A percentile compares a stretch with the other conserved stretches of the same genome.
These are phyloP conservation scores for Microdon myrmicae DNA, from an alignment of 2,888 invertebrate species.

Conservation along the genomic window DNA sequence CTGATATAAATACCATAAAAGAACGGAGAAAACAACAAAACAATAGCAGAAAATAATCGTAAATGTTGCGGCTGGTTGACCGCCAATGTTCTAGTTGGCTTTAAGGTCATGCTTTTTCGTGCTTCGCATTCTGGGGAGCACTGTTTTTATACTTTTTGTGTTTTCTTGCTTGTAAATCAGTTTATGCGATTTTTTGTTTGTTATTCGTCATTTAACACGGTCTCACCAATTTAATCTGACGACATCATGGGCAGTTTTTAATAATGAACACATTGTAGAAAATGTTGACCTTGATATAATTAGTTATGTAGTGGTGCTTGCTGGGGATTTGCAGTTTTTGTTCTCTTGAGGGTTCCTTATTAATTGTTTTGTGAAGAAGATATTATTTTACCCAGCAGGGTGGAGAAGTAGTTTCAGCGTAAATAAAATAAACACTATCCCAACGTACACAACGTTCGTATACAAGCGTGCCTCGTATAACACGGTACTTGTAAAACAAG, in stretches of 20 bases:
- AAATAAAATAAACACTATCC: no score
- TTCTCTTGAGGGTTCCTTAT: no score
- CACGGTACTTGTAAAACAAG: no score
- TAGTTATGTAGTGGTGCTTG: slow-evolving; percentile 10
- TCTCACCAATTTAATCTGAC: no score
- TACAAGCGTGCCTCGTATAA: no score
- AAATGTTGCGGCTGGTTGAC: slow-evolving; percentile 49
- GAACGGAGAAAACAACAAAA: slow-evolving; percentile 7
- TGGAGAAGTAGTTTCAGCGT: no score
- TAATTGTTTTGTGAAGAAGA: no score
- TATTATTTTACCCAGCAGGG: no score
- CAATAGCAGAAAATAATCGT: slow-evolving; percentile 23
- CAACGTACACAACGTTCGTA: no score
- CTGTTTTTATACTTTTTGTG: neutral
- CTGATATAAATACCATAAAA: neutral
- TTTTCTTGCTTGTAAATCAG: slow-evolving; percentile 15
- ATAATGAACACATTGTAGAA: slow-evolving; percentile 10
- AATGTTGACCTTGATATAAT: slow-evolving; percentile 40
- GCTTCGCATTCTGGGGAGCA: slow-evolving; percentile 11
- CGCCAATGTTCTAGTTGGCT: slow-evolving; percentile 49
- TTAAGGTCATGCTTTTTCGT: slow-evolving; percentile 40
- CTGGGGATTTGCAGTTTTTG: slow-evolving; percentile 14
- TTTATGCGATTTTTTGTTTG: slow-evolving; percentile 28
- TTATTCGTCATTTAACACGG: no score
- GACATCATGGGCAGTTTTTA: slow-evolving; percentile 16